Conservation (phyloP, 2,888 invertebrate genomes). For the Rhopalosiphum nymphaeae region DNA sequence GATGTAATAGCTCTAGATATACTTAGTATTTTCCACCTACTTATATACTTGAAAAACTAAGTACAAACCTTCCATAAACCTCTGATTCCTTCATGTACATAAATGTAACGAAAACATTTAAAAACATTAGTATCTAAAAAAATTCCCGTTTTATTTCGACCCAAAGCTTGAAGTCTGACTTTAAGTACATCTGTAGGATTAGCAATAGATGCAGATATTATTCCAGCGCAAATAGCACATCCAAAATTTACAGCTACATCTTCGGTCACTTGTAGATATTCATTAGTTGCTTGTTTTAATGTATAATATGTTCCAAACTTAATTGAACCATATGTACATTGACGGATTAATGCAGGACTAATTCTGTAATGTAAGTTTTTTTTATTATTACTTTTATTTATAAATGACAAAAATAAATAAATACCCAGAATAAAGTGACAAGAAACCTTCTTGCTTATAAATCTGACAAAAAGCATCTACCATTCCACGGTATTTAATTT, state of each 20-base stretch:
- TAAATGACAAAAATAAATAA: not conserved
- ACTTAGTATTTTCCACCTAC: not conserved
- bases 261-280: constrained; percentile 72
- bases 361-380: constrained; percentile 75
- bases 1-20: not conserved
- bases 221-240: constrained; percentile 88
- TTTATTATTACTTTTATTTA: not conserved
- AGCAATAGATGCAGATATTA: constrained; percentile 93
- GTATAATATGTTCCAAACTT: constrained; percentile 97
- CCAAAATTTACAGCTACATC: constrained; percentile 79
- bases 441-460: constrained; percentile 86
- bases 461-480: constrained; percentile 90
- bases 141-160: constrained; percentile 67
- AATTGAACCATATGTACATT: constrained; percentile 95
- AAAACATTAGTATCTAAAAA: constrained; percentile 74
- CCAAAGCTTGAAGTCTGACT: constrained; percentile 90
- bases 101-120: constrained; percentile 86
- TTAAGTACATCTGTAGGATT: constrained; percentile 97
- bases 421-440: constrained; percentile 89
- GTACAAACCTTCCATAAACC: constrained; percentile 85
- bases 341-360: constrained; percentile 91
- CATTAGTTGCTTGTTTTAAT: constrained; percentile 75
- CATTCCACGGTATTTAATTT: constrained; percentile 90
- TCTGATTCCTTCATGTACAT: constrained; percentile 83
- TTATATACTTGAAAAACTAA: not conserved